Percentiles rank a stretch among this genome's conserved stretches.
Evolutionary conservation across 2,113 vertebrate genomes (phyloP).

Genomic region (Notarius lentiginosus): DNA sequence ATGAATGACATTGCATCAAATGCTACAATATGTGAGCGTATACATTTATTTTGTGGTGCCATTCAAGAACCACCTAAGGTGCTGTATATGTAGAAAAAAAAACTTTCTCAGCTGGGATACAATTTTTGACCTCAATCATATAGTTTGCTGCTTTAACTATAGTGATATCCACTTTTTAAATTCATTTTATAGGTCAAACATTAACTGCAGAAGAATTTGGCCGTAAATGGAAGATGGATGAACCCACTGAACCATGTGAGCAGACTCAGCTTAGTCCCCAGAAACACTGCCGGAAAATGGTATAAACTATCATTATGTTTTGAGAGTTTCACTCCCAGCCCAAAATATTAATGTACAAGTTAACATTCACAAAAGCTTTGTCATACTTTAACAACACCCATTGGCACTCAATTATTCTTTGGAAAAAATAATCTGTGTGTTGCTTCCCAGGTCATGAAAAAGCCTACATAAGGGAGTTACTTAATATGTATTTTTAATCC

Average conservation of each 20-base stretch:
- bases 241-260: conserved; percentile 75
- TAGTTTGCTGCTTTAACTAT: no score
- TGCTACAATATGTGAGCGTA: no score
- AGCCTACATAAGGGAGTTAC: background rate
- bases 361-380: background rate
- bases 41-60: no score
- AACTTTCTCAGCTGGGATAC: background rate
- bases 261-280: conserved; percentile 34
- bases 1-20: no score
- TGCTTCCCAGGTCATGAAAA: background rate
- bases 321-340: background rate
- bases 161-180: background rate
- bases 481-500: conserved; percentile 9
- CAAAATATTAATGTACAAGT: background rate
- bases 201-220: conserved; percentile 68
- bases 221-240: conserved; percentile 74
- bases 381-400: background rate
- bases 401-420: background rate
- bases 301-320: conserved; percentile 32
- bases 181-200: conserved; percentile 24
- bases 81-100: background rate
- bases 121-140: background rate
- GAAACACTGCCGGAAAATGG: conserved; percentile 49
- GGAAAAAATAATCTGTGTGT: background rate
- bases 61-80: no score